Evolutionary conservation across 2,888 invertebrate species (phyloP).

Genomic region (Hololepta plana): DNA sequence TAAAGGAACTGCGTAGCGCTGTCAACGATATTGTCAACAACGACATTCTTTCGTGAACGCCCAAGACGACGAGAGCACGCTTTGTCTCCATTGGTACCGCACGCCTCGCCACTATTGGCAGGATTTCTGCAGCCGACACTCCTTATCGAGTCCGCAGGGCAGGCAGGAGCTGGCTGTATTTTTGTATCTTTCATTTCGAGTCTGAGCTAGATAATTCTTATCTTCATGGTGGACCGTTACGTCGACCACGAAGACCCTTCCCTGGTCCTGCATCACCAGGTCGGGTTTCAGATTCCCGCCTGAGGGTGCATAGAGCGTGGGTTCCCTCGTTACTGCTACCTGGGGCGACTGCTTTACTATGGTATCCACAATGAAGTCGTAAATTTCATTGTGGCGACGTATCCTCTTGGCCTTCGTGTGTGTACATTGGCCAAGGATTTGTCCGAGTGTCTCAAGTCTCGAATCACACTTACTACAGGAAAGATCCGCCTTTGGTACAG

Average conservation of each 20-base stretch:
- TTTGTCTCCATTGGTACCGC: slow-evolving; percentile 16
- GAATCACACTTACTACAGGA: slow-evolving; percentile 14
- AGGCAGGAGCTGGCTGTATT: slow-evolving; percentile 15
- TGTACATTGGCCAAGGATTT: slow-evolving; percentile 15
- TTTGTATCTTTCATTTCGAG: slow-evolving; percentile 12
- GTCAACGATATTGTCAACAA: too few species aligned
- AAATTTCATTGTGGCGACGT: slow-evolving; percentile 12
- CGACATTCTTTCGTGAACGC: slow-evolving; percentile 10
- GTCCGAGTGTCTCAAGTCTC: slow-evolving; percentile 16
- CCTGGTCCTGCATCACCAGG: slow-evolving; percentile 14
- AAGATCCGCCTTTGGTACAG: slow-evolving; percentile 11
- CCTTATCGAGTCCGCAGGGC: slow-evolving; percentile 8
- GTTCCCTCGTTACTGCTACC: slow-evolving; percentile 11
- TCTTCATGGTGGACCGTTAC: slow-evolving; percentile 14
- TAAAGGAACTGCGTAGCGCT: too few species aligned
- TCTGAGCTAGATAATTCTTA: slow-evolving; percentile 10
- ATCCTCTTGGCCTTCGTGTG: slow-evolving; percentile 12
- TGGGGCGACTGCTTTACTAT: slow-evolving; percentile 7
- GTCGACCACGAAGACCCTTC: slow-evolving; percentile 15
- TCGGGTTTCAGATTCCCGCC: slow-evolving; percentile 15
- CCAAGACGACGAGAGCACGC: slow-evolving; percentile 10
- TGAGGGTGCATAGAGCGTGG: slow-evolving; percentile 5
- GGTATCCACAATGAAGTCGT: slow-evolving; percentile 9
- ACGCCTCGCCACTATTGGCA: slow-evolving; percentile 18
- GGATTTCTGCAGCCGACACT: slow-evolving; percentile 10